A percentile compares a stretch with the other conserved stretches of the same genome.
phyloP scores from a whole-genome alignment of 2,797 vertebrate species.

The Cirrhinus molitorella region DNA sequence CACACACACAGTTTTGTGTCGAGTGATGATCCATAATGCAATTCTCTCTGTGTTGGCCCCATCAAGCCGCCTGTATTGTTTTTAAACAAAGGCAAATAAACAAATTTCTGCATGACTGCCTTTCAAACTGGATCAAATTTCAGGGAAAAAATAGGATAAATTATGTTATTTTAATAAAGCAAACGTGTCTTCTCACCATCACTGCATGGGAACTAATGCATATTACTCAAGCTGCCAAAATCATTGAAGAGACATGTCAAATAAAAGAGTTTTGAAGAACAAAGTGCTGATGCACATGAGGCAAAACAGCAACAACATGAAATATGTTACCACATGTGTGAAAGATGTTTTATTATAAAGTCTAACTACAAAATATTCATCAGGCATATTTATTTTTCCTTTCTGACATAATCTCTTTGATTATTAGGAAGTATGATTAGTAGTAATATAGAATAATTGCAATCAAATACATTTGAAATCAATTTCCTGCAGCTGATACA shows the following conservation, averaged over 20 bases:
- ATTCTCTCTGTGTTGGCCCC: slow-evolving; percentile 55
- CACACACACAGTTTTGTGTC: slow-evolving; percentile 22
- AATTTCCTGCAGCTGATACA: too few relatives aligned
- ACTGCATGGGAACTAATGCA: slow-evolving; percentile 1
- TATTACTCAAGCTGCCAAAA: slow-evolving; percentile 21
- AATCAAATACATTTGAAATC: background rate
- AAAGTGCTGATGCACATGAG: background rate
- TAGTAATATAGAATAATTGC: background rate
- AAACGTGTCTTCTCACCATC: background rate
- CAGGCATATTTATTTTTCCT: background rate
- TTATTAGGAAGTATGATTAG: background rate
- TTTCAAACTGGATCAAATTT: slow-evolving; percentile 28
- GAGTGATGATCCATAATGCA: slow-evolving; percentile 62
- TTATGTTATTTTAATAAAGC: slow-evolving; percentile 17
- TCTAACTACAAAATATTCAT: background rate
- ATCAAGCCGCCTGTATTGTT: slow-evolving; percentile 8
- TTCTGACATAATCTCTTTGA: background rate
- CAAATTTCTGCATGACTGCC: slow-evolving; percentile 39
- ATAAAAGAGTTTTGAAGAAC: slow-evolving; percentile 14
- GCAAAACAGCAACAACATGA: background rate
- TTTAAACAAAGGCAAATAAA: slow-evolving; percentile 56
- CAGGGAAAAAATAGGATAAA: slow-evolving; percentile 9
- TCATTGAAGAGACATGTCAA: slow-evolving; percentile 23
- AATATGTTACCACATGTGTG: background rate
- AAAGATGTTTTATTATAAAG: background rate